These are phyloP conservation scores for Nycteola revayana DNA, from an alignment of 2,888 invertebrate genomes.

Conservation along the genomic window DNA sequence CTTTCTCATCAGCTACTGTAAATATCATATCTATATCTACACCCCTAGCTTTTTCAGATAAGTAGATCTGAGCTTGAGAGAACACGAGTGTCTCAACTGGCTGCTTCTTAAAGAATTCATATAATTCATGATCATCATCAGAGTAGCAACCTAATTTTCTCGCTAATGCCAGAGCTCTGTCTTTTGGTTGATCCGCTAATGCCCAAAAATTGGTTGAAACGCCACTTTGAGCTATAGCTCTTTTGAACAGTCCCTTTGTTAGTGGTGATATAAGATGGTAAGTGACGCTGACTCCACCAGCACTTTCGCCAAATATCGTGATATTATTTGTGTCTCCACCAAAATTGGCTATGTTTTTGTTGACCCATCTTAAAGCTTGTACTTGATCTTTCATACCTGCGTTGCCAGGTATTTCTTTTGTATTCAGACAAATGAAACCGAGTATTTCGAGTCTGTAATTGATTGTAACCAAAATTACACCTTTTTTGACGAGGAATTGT, in stretches of 20 bases:
- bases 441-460: conserved; percentile 43
- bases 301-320: conserved; percentile 38
- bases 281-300: neutral
- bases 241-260: neutral
- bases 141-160: conserved; percentile 24
- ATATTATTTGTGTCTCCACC: conserved; percentile 44
- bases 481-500: conserved; percentile 38
- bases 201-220: neutral
- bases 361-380: conserved; percentile 40
- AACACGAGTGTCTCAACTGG: conserved; percentile 30
- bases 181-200: neutral
- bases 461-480: conserved; percentile 35
- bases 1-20: conserved; percentile 39
- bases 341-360: conserved; percentile 39
- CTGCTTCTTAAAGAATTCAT: conserved; percentile 36
- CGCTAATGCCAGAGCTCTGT: neutral
- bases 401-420: conserved; percentile 43
- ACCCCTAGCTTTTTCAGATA: conserved; percentile 23
- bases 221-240: neutral
- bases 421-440: conserved; percentile 41
- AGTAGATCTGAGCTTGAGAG: conserved; percentile 22
- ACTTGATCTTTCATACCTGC: conserved; percentile 49
- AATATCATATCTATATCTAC: conserved; percentile 21
- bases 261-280: neutral
- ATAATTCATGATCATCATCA: conserved; percentile 34